Percentiles rank a stretch among this genome's conserved stretches.
These are phyloP conservation scores for Sapayoa aenigma DNA, from an alignment of 2,113 vertebrate genomes.

Conservation along the genomic window DNA sequence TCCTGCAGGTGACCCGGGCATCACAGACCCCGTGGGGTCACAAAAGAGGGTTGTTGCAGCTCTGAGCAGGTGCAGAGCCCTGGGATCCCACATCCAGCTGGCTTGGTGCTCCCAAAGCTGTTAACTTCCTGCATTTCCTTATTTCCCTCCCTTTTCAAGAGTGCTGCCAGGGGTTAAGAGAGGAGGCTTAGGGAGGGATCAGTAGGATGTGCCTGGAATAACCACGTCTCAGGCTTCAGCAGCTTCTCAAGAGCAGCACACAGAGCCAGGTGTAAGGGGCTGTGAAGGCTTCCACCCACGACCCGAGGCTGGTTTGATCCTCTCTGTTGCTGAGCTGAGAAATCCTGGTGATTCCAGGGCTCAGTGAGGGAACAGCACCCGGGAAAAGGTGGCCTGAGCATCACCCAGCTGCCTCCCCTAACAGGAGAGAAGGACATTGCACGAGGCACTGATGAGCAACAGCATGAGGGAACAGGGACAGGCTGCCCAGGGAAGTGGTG, in stretches of 20 bases:
- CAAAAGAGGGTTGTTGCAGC: not conserved
- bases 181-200: not conserved
- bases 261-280: not conserved
- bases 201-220: not conserved
- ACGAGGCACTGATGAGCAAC: not conserved
- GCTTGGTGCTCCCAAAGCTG: not conserved
- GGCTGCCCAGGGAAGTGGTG: not conserved
- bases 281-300: not conserved
- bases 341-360: not conserved
- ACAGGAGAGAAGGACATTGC: fast-evolving
- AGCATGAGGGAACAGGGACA: not conserved
- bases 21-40: not conserved
- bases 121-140: not conserved
- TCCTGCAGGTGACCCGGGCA: not conserved
- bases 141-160: not conserved
- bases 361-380: not conserved
- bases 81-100: not conserved
- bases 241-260: not conserved
- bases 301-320: not conserved
- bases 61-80: not conserved
- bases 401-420: not conserved
- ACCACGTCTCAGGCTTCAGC: not conserved
- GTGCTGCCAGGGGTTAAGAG: not conserved
- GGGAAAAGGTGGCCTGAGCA: not conserved
- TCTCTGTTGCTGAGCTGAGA: not conserved